Evolutionary conservation across 2,113 vertebrate genomes (phyloP).

Genomic region (Elachura formosa): DNA sequence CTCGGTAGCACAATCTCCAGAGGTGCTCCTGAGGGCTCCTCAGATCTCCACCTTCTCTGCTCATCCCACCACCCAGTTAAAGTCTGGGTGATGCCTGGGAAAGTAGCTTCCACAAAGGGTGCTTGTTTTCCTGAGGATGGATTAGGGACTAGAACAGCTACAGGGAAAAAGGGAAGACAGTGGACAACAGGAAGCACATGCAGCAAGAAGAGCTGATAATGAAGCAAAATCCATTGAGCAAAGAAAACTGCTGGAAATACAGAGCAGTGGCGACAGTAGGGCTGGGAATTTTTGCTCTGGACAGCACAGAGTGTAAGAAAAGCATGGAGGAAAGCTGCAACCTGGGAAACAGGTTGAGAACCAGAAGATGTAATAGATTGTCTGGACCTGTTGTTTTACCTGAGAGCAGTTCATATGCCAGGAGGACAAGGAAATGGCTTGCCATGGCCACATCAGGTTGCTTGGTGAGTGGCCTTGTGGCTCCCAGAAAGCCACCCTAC

Average conservation of each 20-base stretch:
- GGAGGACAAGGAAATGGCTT: neutral
- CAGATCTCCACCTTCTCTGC: neutral
- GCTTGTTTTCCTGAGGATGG: neutral
- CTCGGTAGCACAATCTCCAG: neutral
- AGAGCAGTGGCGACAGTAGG: neutral
- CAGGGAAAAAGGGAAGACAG: neutral
- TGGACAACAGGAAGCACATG: fast-evolving
- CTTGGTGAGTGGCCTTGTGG: neutral
- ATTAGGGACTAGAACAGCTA: neutral
- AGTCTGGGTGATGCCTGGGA: neutral
- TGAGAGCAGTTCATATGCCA: neutral
- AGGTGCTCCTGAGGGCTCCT: neutral
- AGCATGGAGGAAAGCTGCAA: neutral
- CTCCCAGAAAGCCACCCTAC: neutral
- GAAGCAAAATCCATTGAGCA: neutral
- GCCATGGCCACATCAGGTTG: neutral
- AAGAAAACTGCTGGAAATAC: neutral
- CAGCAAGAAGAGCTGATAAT: neutral
- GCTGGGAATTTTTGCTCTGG: neutral
- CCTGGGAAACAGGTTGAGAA: neutral
- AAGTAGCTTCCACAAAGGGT: neutral
- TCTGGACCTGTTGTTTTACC: neutral
- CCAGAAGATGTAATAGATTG: neutral
- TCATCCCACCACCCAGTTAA: neutral
- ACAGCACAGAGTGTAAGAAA: neutral